Evolutionary conservation across 2,888 invertebrate genomes (phyloP).

Genomic region (Aricia artaxerxes): DNA sequence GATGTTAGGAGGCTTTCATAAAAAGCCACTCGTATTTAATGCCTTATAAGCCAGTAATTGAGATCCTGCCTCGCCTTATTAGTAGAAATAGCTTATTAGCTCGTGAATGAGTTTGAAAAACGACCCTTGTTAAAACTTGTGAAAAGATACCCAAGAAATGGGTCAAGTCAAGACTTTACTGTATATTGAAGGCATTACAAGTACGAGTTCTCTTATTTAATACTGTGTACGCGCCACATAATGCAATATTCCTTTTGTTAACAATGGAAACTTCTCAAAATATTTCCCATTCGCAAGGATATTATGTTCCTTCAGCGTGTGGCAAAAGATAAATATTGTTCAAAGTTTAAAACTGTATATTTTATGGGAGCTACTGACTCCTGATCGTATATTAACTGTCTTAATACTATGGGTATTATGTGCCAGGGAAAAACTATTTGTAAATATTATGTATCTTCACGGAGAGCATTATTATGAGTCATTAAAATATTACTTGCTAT

Average conservation of each 20-base stretch:
- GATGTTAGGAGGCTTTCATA: not conserved
- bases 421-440: too few species aligned
- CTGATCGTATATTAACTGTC: too few species aligned
- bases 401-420: too few species aligned
- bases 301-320: not conserved
- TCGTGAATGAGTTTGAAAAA: constrained; percentile 8
- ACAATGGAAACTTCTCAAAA: constrained; percentile 5
- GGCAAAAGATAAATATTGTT: not conserved
- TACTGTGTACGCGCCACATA: not conserved
- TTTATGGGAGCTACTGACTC: not conserved
- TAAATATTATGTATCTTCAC: too few species aligned
- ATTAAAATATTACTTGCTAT: too few species aligned
- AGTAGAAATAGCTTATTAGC: constrained; percentile 25
- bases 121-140: constrained; percentile 26
- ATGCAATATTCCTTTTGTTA: not conserved
- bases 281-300: not conserved
- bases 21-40: constrained; percentile 20
- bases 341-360: not conserved
- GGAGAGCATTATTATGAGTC: too few species aligned
- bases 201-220: not conserved
- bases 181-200: constrained; percentile 8
- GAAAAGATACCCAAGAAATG: constrained; percentile 14
- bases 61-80: constrained; percentile 21
- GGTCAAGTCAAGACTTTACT: constrained; percentile 30
- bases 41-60: not conserved